Conservation (phyloP, 92 coral and sea anemone genomes). For the Epizoanthus stellaris region DNA sequence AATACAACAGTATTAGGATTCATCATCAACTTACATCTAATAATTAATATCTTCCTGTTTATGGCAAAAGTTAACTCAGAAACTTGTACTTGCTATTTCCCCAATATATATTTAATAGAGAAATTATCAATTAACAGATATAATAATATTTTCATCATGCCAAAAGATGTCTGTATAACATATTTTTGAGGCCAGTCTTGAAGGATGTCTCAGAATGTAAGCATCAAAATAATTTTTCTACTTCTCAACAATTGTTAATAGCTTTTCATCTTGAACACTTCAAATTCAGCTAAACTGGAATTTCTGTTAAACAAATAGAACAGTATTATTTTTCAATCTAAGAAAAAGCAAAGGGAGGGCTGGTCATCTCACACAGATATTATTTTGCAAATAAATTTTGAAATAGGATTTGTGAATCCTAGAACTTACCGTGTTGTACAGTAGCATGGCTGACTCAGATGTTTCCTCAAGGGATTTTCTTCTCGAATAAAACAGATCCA, state of each 20-base stretch:
- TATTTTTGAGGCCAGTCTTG: background rate
- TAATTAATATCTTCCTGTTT: background rate
- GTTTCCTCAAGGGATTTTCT: background rate
- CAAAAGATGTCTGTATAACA: too few relatives aligned
- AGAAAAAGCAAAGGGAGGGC: background rate
- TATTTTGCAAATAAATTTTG: slow-evolving; percentile 9
- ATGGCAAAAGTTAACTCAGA: background rate
- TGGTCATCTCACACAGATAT: slow-evolving; percentile 17
- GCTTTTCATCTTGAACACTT: background rate
- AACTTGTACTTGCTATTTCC: background rate
- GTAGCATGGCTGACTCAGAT: slow-evolving; percentile 20
- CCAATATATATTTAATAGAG: slow-evolving; percentile 5
- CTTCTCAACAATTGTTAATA: background rate
- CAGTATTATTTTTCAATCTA: slow-evolving; percentile 25
- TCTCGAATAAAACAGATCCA: background rate
- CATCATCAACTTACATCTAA: background rate
- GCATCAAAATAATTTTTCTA: background rate
- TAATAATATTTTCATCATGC: background rate
- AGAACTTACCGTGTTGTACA: slow-evolving; percentile 38
- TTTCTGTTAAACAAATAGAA: slow-evolving; percentile 6
- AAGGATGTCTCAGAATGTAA: background rate
- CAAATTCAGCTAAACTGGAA: background rate
- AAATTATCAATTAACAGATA: slow-evolving; percentile 6
- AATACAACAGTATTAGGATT: too few relatives aligned
- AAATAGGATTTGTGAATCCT: background rate